Evolutionary conservation across 2,888 invertebrate species (phyloP), one percentile per base, ranked within the genome.

Genomic region (Leistus spinibarbis): DNA sequence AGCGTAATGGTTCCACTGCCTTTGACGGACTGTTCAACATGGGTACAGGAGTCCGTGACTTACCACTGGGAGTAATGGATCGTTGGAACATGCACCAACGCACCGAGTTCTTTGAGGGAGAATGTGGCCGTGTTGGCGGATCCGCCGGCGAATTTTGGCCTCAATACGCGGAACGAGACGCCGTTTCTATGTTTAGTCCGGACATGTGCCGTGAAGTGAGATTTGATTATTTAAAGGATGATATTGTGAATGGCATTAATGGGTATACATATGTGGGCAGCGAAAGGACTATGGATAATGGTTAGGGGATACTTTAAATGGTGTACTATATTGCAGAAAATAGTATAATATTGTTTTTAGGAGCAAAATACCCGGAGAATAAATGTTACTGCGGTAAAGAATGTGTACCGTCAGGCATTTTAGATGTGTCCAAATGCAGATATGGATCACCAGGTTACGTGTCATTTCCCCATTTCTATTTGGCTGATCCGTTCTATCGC

Each of bases 61-160:
- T 92, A 1, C 85, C 90, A 20, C 88, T 95, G 57, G 95, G 95
- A 0, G 88, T 90, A 78, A 87, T 95, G 20, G 84, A 90, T 69
- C 85, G 86, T 3, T 96, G 95, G 95, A 94, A 96, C 82, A 87
- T 90, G 78, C 83, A 86, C 54, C 89, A 89, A 22, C 86, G 87
- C 0, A 89, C 91, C 0, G 82, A 87, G 78, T 83, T 87, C 81
- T 88, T 85, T 80, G 82, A 82, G 1, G 88, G 87, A 1, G 83
- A 87, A 17, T 93, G 93, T 82, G 90, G 90, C 56, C 81, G 82
- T 81, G 87, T 95, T 0, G 86, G 87, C 74, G 94, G 94, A 22
- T 93, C 94, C 19, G 92, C 92, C 0, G 95, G 95, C 0, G 95
- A 95, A 86, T 91, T 95, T 82, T 92, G 92, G 83, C 91, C 92